A percentile compares a stretch with the other conserved stretches of the same genome.
These are phyloP conservation scores for Enhydra lutris DNA, from an alignment of 2,113 vertebrate species.

Conservation along the genomic window DNA sequence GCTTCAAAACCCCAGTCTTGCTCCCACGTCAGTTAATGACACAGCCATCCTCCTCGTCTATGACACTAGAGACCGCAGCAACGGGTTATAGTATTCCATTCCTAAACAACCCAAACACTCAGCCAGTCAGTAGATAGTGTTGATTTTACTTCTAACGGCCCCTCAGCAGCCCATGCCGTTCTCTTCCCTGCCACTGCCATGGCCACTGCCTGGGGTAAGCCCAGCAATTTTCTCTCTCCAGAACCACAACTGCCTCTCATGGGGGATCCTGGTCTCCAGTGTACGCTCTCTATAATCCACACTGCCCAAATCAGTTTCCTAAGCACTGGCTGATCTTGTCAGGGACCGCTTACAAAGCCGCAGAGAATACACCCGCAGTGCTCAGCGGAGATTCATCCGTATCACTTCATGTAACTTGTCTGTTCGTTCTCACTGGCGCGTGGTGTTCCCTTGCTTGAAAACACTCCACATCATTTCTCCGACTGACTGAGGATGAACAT, in stretches of 20 bases:
- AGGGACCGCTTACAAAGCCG: not conserved
- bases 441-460: not conserved
- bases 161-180: not conserved
- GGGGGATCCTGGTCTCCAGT: not conserved
- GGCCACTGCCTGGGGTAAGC: not conserved
- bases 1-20: not conserved
- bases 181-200: not conserved
- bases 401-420: not conserved
- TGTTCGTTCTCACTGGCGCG: not conserved
- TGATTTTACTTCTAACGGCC: not conserved
- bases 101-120: not conserved
- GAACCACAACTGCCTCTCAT: not conserved
- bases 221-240: not conserved
- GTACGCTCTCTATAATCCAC: not conserved
- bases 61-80: not conserved
- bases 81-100: not conserved
- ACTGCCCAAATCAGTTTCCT: not conserved
- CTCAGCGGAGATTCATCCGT: not conserved
- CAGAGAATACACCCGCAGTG: not conserved
- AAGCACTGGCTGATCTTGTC: not conserved
- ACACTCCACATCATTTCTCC: not conserved
- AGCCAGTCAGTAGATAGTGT: not conserved
- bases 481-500: not conserved
- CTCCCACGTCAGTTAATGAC: not conserved
- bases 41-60: not conserved